Evolutionary conservation across 2,113 vertebrate species (phyloP).

Genomic region (Dipodomys spectabilis): DNA sequence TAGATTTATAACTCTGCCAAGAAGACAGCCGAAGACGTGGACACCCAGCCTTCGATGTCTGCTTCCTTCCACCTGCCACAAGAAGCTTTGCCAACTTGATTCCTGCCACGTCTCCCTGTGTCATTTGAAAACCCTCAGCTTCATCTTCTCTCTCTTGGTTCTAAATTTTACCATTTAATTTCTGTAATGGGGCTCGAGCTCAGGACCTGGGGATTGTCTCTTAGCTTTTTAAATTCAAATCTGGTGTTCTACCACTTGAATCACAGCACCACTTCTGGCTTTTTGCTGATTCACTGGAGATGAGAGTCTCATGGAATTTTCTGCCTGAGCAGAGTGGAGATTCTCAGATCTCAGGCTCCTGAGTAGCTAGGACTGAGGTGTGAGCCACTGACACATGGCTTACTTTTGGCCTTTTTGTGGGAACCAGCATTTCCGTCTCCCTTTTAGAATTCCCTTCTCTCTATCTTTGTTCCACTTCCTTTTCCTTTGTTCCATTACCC

Average conservation of each 20-base stretch:
- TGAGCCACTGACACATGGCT: no score
- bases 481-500: not conserved
- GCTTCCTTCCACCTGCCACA: rapidly evolving
- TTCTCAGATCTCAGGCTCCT: no score
- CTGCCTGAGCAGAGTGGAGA: no score
- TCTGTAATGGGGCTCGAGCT: no score
- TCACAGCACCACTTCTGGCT: no score
- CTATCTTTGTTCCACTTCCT: not conserved
- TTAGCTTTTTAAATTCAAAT: no score
- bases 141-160: not conserved
- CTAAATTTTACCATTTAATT: not conserved
- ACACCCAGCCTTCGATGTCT: not conserved
- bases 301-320: no score
- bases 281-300: no score
- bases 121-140: not conserved
- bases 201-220: no score
- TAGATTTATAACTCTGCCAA: not conserved
- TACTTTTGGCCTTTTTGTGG: not conserved
- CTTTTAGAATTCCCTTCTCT: not conserved
- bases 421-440: not conserved
- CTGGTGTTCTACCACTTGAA: no score
- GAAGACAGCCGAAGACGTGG: rapidly evolving
- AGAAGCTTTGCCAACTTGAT: rapidly evolving
- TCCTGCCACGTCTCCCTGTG: no score
- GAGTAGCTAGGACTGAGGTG: no score